Conservation (phyloP, 2,113 vertebrate species). For the Brienomyrus longianalis region DNA sequence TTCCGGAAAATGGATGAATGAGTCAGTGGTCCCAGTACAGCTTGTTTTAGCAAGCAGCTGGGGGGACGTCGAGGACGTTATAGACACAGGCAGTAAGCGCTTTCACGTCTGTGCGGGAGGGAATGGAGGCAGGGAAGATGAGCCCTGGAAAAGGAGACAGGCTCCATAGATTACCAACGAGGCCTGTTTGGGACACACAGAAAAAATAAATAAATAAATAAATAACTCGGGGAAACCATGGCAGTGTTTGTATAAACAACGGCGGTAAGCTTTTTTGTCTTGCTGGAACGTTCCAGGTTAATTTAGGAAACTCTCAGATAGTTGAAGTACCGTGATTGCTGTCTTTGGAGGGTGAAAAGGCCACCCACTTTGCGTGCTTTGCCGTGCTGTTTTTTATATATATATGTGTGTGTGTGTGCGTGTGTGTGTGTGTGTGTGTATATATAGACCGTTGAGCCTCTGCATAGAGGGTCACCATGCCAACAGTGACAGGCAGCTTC, state of each 20-base stretch:
- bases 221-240: constrained; percentile 47
- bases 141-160: background rate
- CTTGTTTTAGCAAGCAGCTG: background rate
- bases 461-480: background rate
- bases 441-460: background rate
- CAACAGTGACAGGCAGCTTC: background rate
- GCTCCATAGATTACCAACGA: background rate
- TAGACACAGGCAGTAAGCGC: background rate
- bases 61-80: background rate
- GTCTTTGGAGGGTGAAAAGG: background rate
- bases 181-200: constrained; percentile 39
- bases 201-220: constrained; percentile 29
- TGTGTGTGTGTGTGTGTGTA: background rate
- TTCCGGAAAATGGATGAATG: background rate
- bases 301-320: constrained; percentile 47
- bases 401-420: background rate
- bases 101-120: background rate
- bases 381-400: background rate
- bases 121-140: background rate
- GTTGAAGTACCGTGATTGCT: constrained; percentile 34
- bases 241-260: constrained; percentile 54
- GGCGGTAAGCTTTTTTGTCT: constrained; percentile 36
- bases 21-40: background rate
- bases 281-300: constrained; percentile 30
- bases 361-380: background rate